phyloP scores from a whole-genome alignment of 2,797 vertebrate genomes.

The Eulemur albifrons region DNA sequence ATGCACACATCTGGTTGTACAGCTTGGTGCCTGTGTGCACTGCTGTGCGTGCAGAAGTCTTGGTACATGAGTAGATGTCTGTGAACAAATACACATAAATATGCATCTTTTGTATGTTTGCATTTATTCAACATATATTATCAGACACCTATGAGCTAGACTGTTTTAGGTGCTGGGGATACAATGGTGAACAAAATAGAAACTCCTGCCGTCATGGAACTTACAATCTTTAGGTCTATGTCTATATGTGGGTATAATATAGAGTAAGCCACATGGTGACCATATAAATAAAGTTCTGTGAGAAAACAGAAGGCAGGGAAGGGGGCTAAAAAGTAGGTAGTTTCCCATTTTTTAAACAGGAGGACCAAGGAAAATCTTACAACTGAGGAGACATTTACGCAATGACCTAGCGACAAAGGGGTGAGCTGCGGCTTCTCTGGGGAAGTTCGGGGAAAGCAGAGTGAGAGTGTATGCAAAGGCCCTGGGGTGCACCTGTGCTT shows the following conservation, averaged over 20 bases:
- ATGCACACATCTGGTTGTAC: accelerated
- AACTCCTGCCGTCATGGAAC: background rate
- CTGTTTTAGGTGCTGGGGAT: background rate
- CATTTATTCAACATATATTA: background rate
- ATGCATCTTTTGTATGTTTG: background rate
- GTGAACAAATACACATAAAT: background rate
- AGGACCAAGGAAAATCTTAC: background rate
- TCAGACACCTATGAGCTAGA: background rate
- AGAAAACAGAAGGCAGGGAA: background rate
- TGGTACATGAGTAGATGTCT: background rate
- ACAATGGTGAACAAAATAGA: background rate
- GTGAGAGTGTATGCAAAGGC: accelerated
- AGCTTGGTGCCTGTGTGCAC: background rate
- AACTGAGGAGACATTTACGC: background rate
- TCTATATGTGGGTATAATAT: background rate
- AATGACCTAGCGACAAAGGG: background rate
- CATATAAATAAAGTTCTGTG: background rate
- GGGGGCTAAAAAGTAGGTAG: background rate
- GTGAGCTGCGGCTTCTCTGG: background rate
- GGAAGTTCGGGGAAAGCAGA: accelerated
- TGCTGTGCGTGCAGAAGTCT: accelerated
- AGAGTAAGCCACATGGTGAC: background rate
- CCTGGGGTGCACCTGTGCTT: background rate
- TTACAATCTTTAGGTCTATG: background rate
- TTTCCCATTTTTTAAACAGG: background rate